These are phyloP conservation scores for Drosophila lacicola DNA, from an alignment of 2,888 invertebrate genomes.

Conservation along the genomic window DNA sequence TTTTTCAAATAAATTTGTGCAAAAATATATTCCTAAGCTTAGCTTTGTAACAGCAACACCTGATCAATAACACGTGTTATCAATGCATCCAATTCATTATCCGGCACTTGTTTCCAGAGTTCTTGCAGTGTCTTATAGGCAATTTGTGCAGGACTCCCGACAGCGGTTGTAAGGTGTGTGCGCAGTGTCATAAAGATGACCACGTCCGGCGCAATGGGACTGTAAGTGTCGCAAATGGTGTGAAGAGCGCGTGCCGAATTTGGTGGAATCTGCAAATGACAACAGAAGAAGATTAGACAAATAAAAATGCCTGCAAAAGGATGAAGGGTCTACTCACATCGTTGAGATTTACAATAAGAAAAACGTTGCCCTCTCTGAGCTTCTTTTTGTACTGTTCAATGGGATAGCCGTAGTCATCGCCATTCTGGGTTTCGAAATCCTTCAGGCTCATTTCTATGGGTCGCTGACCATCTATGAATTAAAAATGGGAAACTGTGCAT, in stretches of 20 bases:
- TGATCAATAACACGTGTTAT: constrained; percentile 83
- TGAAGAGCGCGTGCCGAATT: constrained; percentile 86
- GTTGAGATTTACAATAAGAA: constrained; percentile 81
- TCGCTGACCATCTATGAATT: constrained; percentile 44
- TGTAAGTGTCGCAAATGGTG: constrained; percentile 86
- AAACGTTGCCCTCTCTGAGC: constrained; percentile 76
- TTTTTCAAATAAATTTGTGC: not conserved
- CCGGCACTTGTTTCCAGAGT: constrained; percentile 74
- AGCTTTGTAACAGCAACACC: constrained; percentile 69
- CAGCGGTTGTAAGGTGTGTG: constrained; percentile 27
- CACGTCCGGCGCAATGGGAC: constrained; percentile 85
- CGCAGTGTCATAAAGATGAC: constrained; percentile 85
- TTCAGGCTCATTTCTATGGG: constrained; percentile 63
- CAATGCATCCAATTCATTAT: constrained; percentile 76
- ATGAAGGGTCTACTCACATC: constrained; percentile 57
- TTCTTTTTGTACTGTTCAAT: constrained; percentile 77
- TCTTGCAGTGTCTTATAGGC: constrained; percentile 68
- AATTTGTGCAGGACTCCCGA: constrained; percentile 48
- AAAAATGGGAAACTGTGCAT: not conserved
- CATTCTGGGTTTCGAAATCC: constrained; percentile 66
- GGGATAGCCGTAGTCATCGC: constrained; percentile 77
- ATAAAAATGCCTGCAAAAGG: not conserved
- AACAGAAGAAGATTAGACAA: not conserved
- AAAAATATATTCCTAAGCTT: not conserved
- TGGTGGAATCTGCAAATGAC: constrained; percentile 74